phyloP scores from a whole-genome alignment of 2,888 invertebrate genomes.

The Xanthia togata region DNA sequence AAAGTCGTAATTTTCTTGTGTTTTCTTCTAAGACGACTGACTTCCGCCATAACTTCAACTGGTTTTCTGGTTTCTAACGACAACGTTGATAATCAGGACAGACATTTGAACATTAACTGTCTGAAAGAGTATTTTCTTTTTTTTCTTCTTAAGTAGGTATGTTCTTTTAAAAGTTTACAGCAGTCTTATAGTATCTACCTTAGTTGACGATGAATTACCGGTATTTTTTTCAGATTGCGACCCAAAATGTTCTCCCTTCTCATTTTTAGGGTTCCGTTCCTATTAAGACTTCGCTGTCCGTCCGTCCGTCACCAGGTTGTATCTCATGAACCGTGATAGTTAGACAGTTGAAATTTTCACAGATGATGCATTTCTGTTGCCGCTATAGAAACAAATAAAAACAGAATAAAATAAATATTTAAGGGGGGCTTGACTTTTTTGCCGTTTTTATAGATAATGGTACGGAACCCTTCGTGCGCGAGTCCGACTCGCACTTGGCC shows the following conservation, averaged over 20 bases:
- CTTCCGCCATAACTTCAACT: background rate
- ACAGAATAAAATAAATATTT: too few relatives aligned
- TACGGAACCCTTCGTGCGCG: too few relatives aligned
- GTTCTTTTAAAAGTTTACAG: background rate
- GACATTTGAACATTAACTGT: background rate
- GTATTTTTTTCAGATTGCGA: background rate
- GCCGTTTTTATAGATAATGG: too few relatives aligned
- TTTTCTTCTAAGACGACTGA: background rate
- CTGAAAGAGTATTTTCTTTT: background rate
- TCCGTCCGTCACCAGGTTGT: too few relatives aligned
- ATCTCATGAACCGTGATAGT: too few relatives aligned
- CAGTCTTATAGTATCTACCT: background rate
- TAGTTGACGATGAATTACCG: background rate
- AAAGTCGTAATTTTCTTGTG: background rate
- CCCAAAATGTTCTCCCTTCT: background rate
- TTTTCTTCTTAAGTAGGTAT: background rate
- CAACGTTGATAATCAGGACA: background rate
- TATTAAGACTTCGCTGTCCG: too few relatives aligned
- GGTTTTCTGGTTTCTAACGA: background rate
- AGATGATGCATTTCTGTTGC: too few relatives aligned
- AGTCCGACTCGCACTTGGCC: too few relatives aligned
- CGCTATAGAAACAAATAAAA: too few relatives aligned
- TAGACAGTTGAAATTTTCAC: too few relatives aligned
- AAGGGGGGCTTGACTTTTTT: too few relatives aligned
- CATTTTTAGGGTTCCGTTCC: too few relatives aligned